phyloP scores from a whole-genome alignment of 2,113 vertebrate species.

The Boulengeromyrus knoepffleri region DNA sequence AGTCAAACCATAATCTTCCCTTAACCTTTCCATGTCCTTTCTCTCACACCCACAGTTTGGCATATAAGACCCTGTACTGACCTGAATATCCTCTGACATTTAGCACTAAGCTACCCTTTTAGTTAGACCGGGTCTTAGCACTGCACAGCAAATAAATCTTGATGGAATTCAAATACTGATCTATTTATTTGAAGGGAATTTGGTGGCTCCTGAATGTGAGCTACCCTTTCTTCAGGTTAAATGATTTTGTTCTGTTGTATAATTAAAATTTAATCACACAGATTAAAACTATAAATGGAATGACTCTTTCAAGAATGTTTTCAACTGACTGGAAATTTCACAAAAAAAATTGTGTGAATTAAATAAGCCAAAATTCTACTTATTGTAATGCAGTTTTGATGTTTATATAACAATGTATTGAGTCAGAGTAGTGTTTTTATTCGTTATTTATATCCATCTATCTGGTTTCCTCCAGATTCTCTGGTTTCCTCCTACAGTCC shows the following conservation, averaged over 20 bases:
- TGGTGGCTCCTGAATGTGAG: conserved; percentile 24
- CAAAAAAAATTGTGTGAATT: background rate
- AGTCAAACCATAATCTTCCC: conserved; percentile 11
- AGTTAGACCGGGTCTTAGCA: conserved; percentile 55
- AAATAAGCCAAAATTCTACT: background rate
- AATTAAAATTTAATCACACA: conserved; percentile 8
- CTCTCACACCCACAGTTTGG: conserved; percentile 30
- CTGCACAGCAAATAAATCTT: conserved; percentile 53
- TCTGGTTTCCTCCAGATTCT: background rate
- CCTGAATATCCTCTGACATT: conserved; percentile 53
- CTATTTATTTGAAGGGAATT: conserved; percentile 60
- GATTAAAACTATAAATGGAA: background rate
- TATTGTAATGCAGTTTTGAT: background rate
- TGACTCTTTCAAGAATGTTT: background rate
- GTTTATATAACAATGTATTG: background rate
- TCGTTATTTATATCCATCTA: background rate
- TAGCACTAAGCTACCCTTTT: conserved; percentile 58
- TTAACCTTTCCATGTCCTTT: conserved; percentile 32
- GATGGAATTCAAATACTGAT: conserved; percentile 51
- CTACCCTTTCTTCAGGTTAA: background rate
- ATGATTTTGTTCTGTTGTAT: background rate
- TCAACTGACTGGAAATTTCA: background rate
- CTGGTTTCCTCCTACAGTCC: background rate
- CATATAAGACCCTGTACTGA: conserved; percentile 42
- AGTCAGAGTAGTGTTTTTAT: background rate